Evolutionary conservation across 2,888 invertebrate genomes (phyloP), one percentile per base, ranked within the genome.

Genomic region (Eurois occulta): DNA sequence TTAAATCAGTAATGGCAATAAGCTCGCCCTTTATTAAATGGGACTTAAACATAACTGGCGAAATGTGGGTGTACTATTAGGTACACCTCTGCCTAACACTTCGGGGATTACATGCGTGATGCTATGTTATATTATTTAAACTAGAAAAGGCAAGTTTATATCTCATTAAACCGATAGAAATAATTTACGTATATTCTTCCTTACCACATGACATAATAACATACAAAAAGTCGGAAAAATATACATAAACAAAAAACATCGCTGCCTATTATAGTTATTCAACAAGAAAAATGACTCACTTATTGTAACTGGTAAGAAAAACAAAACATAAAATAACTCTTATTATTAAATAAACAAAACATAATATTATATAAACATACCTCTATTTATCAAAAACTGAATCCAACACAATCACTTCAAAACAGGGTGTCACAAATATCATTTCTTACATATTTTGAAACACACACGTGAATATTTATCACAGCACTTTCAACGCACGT

Each of bases 401-500:
- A 88, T 84, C 88, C 86, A 71, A 79, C 52, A 71, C 46, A 72
- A 65, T 77, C 86, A 87, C 84, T 55, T 35, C 60, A 46, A 62
- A 55, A 46, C 85, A 80, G 65, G 67, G 32, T 83, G 79, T 83
- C 86, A 87, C 79, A 65, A 81, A 65, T 75, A 81, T 73, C 77
- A 83, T 78, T 73, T 38, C 64, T 52, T 52, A 52, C 32, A n/a
- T 76, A 46, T 69, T 43, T 41, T 76, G 28, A 69, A 8, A 58
- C 55, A 60, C 55, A 67, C 86, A 71, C 84, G 78, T 68, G 78
- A 58, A 7, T 60, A 38, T 74, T 68, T 65, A 11, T 5, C 74
- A 72, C 55, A 62, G 41, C 83, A 81, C 77, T 73, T 52, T 58
- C 6, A 28, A 52, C 78, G 48, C 68, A 74, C 90, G 86, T 68